phyloP scores from a whole-genome alignment of 53 echinoderm and acorn worm genomes.

The Luidia sarsii region DNA sequence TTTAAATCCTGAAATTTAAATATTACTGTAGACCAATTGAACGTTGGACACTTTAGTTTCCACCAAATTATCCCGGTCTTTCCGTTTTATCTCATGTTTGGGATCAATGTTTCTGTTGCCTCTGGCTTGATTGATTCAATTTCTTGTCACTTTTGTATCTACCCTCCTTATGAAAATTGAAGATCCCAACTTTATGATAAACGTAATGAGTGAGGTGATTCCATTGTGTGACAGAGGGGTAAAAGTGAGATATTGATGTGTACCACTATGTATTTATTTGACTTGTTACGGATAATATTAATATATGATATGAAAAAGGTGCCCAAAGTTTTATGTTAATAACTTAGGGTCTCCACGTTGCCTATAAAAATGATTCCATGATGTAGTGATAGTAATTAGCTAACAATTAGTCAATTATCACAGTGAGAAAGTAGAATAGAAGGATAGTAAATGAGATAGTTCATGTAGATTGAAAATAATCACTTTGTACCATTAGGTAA shows the following conservation, averaged over 20 bases:
- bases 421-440: background rate
- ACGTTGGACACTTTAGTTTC: no score
- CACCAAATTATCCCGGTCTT: no score
- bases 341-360: constrained; percentile 51
- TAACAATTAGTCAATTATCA: constrained; percentile 10
- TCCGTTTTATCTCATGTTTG: no score
- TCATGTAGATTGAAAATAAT: constrained; percentile 6
- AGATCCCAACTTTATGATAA: background rate
- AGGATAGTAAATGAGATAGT: constrained; percentile 27
- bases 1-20: no score
- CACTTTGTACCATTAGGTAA: constrained; percentile 51
- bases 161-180: background rate
- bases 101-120: no score
- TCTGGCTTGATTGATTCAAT: no score
- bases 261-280: constrained; percentile 11
- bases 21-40: no score
- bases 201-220: constrained; percentile 22
- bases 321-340: constrained; percentile 48
- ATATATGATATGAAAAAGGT: constrained; percentile 7
- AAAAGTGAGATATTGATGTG: constrained; percentile 1
- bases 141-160: background rate
- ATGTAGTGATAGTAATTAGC: constrained; percentile 13
- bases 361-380: constrained; percentile 57
- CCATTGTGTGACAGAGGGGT: constrained; percentile 26
- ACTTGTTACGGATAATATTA: background rate